Evolutionary conservation across 2,113 vertebrate species (phyloP).

Genomic region (Calonectris borealis): DNA sequence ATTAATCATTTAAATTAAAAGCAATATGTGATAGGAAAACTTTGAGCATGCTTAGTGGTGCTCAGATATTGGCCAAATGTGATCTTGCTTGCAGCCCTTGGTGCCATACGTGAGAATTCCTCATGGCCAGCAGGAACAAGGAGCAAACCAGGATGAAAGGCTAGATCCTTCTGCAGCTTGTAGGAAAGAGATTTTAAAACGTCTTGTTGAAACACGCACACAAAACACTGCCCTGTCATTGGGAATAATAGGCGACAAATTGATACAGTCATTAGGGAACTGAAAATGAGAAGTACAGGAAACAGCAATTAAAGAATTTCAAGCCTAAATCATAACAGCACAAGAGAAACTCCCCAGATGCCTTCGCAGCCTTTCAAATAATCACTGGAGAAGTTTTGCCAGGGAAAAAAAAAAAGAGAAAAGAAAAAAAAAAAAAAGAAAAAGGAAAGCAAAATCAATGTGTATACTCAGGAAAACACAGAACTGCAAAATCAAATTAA

Average conservation of each 20-base stretch:
- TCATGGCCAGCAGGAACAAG: neutral
- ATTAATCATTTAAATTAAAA: neutral
- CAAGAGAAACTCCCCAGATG: conserved; percentile 48
- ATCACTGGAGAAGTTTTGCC: neutral
- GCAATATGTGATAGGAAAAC: neutral
- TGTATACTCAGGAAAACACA: neutral
- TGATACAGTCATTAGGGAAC: conserved; percentile 59
- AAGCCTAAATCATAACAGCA: conserved; percentile 45
- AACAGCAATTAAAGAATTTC: conserved; percentile 67
- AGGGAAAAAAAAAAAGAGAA: neutral
- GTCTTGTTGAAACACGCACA: neutral
- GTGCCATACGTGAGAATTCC: neutral
- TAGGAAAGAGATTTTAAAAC: neutral
- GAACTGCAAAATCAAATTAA: conserved; percentile 9
- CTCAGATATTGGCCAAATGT: neutral
- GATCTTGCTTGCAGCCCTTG: neutral
- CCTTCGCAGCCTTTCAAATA: conserved; percentile 45
- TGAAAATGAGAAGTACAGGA: conserved; percentile 57
- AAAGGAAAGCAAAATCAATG: neutral
- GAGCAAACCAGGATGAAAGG: neutral
- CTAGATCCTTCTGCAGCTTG: neutral
- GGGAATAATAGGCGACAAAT: conserved; percentile 57
- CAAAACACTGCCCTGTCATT: conserved; percentile 31
- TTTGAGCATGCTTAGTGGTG: neutral
- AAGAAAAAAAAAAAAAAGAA: neutral